Evolutionary conservation across 64 coral and sea anemone species (phyloP).

Genomic region (Montipora foliosa): DNA sequence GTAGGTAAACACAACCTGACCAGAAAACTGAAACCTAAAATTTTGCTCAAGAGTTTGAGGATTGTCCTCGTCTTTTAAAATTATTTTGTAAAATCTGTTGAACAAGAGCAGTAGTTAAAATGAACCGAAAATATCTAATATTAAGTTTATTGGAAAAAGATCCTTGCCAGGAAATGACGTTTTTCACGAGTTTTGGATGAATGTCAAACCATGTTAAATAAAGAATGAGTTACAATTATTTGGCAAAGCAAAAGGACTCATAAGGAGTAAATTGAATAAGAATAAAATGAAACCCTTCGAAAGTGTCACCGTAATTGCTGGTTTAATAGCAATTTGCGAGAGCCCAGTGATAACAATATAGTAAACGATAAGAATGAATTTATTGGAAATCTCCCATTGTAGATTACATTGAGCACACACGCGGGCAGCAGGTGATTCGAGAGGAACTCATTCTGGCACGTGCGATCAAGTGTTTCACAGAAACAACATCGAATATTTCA

Average conservation of each 20-base stretch:
- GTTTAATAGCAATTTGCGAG: conserved; percentile 26
- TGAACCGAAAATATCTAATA: background rate
- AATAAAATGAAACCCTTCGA: conserved; percentile 1
- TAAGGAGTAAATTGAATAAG: background rate
- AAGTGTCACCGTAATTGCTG: conserved; percentile 60
- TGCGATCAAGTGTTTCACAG: conserved; percentile 31
- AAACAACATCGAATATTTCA: background rate
- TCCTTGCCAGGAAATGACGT: conserved; percentile 21
- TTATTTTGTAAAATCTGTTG: background rate
- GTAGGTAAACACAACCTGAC: conserved; percentile 5
- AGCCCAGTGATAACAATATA: conserved; percentile 45
- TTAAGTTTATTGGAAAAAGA: conserved; percentile 1
- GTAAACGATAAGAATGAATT: conserved; percentile 57
- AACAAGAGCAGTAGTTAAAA: background rate
- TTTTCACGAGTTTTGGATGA: conserved; percentile 18
- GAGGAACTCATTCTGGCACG: conserved; percentile 27
- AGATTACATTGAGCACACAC: conserved; percentile 18
- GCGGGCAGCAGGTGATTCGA: conserved; percentile 45
- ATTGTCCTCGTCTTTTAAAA: background rate
- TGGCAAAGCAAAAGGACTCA: background rate
- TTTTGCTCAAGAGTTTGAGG: background rate
- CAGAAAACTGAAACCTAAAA: background rate
- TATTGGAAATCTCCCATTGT: conserved; percentile 45
- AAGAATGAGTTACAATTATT: conserved; percentile 48
- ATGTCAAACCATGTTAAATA: conserved; percentile 16